These are phyloP conservation scores for Dasypolia templi DNA, from an alignment of 2,888 invertebrate species.

Conservation along the genomic window DNA sequence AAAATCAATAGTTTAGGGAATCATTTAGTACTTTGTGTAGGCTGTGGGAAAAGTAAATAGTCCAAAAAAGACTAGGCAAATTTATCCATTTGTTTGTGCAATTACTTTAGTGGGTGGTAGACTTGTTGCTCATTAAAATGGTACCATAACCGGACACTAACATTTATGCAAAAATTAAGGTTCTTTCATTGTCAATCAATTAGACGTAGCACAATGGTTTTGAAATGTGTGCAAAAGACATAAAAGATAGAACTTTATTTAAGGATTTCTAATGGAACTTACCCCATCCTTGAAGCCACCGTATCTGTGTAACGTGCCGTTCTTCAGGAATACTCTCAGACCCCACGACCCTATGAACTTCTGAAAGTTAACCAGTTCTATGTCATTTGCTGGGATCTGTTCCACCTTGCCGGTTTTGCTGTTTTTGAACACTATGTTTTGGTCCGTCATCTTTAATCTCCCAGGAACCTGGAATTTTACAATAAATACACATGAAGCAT, in stretches of 20 bases:
- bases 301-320: slow-evolving; percentile 97
- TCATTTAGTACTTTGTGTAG: background rate
- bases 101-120: background rate
- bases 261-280: slow-evolving; percentile 72
- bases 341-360: slow-evolving; percentile 98
- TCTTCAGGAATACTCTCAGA: slow-evolving; percentile 96
- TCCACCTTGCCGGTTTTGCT: slow-evolving; percentile 99
- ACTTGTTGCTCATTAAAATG: background rate
- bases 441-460: slow-evolving; percentile 97
- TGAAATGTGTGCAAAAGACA: background rate
- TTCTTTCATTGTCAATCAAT: background rate
- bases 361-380: slow-evolving; percentile 97
- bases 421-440: slow-evolving; percentile 97
- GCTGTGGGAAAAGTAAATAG: background rate
- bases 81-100: background rate
- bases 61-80: background rate
- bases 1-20: slow-evolving; percentile 59
- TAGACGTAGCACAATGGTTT: background rate
- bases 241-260: background rate
- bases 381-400: slow-evolving; percentile 95
- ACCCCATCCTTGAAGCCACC: slow-evolving; percentile 97
- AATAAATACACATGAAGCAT: slow-evolving; percentile 28
- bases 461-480: slow-evolving; percentile 94
- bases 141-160: background rate
- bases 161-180: background rate